Conservation (phyloP, 1,140 invertebrate genomes). For the Brachionus koreanus region DNA sequence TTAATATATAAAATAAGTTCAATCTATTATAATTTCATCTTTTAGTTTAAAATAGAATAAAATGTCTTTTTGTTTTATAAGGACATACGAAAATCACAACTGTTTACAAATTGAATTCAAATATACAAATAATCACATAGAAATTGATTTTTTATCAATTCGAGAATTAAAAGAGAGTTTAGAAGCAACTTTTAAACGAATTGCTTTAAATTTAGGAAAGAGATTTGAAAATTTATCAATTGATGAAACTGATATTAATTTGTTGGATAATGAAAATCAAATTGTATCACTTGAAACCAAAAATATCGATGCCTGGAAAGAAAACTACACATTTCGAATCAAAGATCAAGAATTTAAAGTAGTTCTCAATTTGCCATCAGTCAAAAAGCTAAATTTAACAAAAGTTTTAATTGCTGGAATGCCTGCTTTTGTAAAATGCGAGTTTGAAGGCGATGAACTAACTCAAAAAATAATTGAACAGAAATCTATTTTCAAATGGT, state of each 20-base stretch:
- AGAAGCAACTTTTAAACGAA: background rate
- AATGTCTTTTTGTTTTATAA: background rate
- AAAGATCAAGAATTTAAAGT: slow-evolving; percentile 33
- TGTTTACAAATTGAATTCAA: background rate
- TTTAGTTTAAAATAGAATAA: background rate
- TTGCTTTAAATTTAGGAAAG: background rate
- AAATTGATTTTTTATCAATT: background rate
- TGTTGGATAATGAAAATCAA: background rate
- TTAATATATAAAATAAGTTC: background rate
- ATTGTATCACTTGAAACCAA: background rate
- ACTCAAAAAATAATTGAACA: background rate
- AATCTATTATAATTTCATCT: background rate
- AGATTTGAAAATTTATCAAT: background rate
- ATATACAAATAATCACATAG: background rate
- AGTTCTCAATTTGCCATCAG: background rate
- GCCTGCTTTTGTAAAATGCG: slow-evolving; percentile 1
- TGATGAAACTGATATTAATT: background rate
- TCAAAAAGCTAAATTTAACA: slow-evolving; percentile 8
- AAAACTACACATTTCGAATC: slow-evolving; percentile 11
- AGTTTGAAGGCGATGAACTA: background rate
- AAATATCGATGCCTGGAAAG: slow-evolving; percentile 38
- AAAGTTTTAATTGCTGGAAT: slow-evolving; percentile 22
- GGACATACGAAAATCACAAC: background rate
- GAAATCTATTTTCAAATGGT: slow-evolving; percentile 22
- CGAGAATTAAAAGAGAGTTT: background rate